Conservation (phyloP, 1,140 invertebrate species). For the Penaeus indicus region DNA sequence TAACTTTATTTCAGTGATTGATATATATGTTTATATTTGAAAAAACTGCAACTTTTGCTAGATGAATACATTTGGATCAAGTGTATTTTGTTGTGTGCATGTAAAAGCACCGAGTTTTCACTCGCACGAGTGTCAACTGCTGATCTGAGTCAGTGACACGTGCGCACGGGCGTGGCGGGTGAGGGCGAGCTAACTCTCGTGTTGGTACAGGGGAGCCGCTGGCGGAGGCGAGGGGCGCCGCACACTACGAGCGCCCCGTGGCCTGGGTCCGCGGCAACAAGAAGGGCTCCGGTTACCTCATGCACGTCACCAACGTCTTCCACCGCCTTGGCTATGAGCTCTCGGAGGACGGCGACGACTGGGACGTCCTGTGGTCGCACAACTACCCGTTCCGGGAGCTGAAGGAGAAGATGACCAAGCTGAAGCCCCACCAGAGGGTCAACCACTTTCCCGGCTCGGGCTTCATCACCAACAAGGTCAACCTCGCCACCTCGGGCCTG, state of each 20-base stretch:
- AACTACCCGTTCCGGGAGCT: conserved; percentile 88
- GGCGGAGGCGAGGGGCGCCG: conserved; percentile 25
- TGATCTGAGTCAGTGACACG: not conserved
- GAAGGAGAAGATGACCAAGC: conserved; percentile 74
- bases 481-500: conserved; percentile 83
- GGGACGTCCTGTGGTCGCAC: conserved; percentile 93
- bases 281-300: conserved; percentile 78
- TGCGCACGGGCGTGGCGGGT: not conserved
- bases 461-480: conserved; percentile 95
- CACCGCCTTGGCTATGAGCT: conserved; percentile 80
- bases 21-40: too few relatives aligned
- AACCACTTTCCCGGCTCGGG: conserved; percentile 97
- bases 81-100: too few relatives aligned
- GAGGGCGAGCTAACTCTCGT: not conserved
- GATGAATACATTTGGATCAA: too few relatives aligned
- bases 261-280: conserved; percentile 63
- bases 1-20: too few relatives aligned
- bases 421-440: conserved; percentile 83
- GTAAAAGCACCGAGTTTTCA: too few relatives aligned
- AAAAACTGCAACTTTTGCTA: too few relatives aligned
- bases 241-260: conserved; percentile 45
- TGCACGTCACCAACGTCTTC: conserved; percentile 83
- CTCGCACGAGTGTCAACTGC: not conserved
- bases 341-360: conserved; percentile 74
- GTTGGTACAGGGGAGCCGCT: conserved; percentile 40